These are phyloP conservation scores for human DNA, from an alignment of 2,113 vertebrate genomes.

Conservation along the genomic window DNA sequence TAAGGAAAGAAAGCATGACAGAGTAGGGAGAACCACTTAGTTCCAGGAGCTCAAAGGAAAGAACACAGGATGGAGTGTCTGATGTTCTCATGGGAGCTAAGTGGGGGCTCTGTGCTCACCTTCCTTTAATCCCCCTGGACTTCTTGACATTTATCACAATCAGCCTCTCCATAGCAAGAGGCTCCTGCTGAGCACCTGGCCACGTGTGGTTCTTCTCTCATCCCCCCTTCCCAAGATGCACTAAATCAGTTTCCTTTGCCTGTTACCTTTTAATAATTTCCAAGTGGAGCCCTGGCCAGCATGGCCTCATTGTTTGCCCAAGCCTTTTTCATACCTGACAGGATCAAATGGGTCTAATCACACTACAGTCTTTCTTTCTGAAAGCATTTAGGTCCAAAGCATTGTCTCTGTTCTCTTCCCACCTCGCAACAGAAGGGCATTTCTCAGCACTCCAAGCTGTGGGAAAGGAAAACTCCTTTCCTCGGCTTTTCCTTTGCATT, in stretches of 20 bases:
- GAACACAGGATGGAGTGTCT: background rate
- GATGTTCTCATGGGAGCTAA: background rate
- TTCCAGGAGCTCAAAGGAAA: background rate
- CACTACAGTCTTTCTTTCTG: background rate
- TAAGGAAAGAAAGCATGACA: background rate
- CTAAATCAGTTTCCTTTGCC: background rate
- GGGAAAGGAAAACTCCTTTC: background rate
- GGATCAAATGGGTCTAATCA: background rate
- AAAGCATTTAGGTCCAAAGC: background rate
- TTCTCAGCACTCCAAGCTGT: background rate
- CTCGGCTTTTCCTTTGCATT: background rate
- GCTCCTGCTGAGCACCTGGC: background rate
- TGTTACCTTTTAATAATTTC: fast-evolving
- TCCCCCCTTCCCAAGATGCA: background rate
- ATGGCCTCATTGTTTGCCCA: fast-evolving
- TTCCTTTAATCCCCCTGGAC: background rate
- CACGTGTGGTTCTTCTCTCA: background rate
- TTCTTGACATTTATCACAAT: slow-evolving; percentile 2
- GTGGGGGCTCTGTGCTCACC: background rate
- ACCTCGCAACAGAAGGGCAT: background rate
- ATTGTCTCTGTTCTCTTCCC: background rate
- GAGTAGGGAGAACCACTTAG: background rate
- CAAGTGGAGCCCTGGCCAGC: background rate
- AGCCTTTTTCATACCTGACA: background rate
- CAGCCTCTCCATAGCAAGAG: background rate